Conservation (phyloP, 2,888 invertebrate genomes). For the Stenodera caucasica region DNA sequence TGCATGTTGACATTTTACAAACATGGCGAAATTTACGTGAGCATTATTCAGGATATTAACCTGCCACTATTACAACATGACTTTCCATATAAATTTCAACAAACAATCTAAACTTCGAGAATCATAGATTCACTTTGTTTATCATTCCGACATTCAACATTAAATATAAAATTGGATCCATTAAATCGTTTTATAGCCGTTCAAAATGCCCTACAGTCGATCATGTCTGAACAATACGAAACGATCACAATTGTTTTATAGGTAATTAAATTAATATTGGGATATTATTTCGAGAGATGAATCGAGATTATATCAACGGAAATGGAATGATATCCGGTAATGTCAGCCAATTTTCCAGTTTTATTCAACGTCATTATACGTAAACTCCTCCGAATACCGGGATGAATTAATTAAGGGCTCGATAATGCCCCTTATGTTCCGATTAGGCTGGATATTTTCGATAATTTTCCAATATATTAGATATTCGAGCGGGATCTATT, state of each 20-base stretch:
- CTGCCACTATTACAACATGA: slow-evolving; percentile 2
- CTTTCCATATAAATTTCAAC: not conserved
- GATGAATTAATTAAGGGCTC: not conserved
- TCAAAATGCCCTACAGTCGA: not conserved
- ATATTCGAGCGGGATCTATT: too few species aligned
- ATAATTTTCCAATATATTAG: not conserved
- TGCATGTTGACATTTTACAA: slow-evolving; percentile 7
- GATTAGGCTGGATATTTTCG: not conserved
- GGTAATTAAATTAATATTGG: not conserved
- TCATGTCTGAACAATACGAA: not conserved
- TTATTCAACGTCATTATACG: not conserved
- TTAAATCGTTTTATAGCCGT: not conserved
- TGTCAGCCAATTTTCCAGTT: not conserved
- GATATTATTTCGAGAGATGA: too few species aligned
- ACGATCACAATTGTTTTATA: not conserved
- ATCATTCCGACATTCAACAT: not conserved
- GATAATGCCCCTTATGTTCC: not conserved
- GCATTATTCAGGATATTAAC: slow-evolving; percentile 7
- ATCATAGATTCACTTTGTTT: not conserved
- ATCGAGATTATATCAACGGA: too few species aligned
- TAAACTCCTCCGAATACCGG: not conserved
- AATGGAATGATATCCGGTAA: too few species aligned
- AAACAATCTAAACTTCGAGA: not conserved
- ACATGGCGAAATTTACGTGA: slow-evolving; percentile 1
- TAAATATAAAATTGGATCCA: not conserved